Conservation (phyloP, 1,140 invertebrate genomes). For the Chrysoperla carnea region DNA sequence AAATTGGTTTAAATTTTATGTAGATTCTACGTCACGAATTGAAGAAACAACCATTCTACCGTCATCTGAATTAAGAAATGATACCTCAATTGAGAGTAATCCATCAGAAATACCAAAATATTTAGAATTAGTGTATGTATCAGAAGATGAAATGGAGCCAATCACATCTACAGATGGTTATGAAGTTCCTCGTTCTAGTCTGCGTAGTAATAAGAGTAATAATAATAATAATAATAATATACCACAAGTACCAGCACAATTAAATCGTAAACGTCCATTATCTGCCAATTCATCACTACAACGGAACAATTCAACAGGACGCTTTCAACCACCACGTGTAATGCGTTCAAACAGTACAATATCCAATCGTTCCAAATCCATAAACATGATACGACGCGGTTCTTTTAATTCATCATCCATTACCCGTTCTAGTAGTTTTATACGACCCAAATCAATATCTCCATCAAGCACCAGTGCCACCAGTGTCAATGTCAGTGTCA, state of each 20-base stretch:
- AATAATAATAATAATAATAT: conserved; percentile 1
- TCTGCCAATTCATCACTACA: neutral
- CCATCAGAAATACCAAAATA: conserved; percentile 31
- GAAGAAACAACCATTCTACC: too few relatives aligned
- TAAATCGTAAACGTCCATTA: neutral
- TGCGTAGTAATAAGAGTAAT: conserved; percentile 6
- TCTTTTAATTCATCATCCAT: neutral
- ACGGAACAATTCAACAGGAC: neutral
- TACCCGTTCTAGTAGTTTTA: too few relatives aligned
- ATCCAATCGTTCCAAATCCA: conserved; percentile 2
- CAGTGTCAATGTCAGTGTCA: too few relatives aligned
- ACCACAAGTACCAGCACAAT: neutral
- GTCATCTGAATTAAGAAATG: too few relatives aligned
- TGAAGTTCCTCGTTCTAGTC: conserved; percentile 31
- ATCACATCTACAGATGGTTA: conserved; percentile 32
- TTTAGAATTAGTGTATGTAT: conserved; percentile 33
- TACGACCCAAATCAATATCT: too few relatives aligned
- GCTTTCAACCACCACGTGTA: neutral
- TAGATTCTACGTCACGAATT: too few relatives aligned
- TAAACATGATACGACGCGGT: neutral
- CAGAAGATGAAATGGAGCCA: conserved; percentile 14
- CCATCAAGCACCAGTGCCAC: too few relatives aligned
- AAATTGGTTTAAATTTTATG: too few relatives aligned
- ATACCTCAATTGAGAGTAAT: conserved; percentile 17
- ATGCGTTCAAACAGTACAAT: conserved; percentile 2